Percentiles rank a stretch among this genome's conserved stretches.
phyloP scores from a whole-genome alignment of 2,797 vertebrate species.

The Potorous gilbertii region DNA sequence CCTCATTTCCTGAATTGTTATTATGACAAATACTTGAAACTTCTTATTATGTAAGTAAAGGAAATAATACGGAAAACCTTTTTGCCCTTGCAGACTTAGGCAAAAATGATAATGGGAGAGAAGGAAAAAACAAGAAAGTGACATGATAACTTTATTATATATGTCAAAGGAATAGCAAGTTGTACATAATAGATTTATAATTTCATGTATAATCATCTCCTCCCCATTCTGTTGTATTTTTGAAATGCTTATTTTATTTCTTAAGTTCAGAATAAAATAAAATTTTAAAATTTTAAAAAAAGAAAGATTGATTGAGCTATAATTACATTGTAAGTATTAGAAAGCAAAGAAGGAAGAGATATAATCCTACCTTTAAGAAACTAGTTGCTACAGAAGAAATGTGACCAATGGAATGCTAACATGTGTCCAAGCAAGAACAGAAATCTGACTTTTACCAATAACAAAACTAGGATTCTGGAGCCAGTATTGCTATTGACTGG shows the following conservation, averaged over 20 bases:
- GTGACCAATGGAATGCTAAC: not conserved
- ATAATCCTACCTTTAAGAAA: not conserved
- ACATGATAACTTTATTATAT: no score
- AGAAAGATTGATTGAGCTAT: not conserved
- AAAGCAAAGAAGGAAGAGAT: not conserved
- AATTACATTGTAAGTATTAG: not conserved
- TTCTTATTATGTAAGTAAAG: not conserved
- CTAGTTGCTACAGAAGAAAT: not conserved
- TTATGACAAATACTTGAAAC: not conserved
- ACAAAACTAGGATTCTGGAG: not conserved
- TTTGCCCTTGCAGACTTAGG: not conserved
- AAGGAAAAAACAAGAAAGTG: no score
- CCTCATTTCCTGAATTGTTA: not conserved
- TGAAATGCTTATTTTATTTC: not conserved
- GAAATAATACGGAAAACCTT: not conserved
- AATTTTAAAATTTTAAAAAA: no score
- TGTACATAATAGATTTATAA: not conserved
- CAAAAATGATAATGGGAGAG: not conserved
- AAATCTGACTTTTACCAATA: not conserved
- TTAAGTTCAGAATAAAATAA: no score
- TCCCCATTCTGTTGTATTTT: not conserved
- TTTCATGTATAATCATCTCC: not conserved
- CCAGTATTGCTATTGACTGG: not conserved
- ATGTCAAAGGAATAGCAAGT: no score
- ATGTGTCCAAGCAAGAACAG: not conserved